phyloP scores from a whole-genome alignment of 2,888 invertebrate species.

The Esperia sulphurella region DNA sequence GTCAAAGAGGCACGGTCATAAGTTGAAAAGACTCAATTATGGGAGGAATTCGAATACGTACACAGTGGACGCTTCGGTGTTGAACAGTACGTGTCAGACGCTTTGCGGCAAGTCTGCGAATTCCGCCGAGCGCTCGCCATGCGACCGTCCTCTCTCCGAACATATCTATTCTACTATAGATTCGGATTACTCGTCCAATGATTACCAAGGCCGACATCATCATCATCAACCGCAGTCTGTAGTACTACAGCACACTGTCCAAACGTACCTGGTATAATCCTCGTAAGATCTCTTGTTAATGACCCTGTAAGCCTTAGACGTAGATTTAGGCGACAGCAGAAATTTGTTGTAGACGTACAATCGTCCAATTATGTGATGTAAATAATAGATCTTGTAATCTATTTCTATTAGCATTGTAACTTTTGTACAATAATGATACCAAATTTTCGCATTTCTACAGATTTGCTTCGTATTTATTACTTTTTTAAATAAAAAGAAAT shows the following conservation, averaged over 20 bases:
- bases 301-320: constrained; percentile 48
- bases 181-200: constrained; percentile 88
- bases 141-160: constrained; percentile 88
- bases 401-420: constrained; percentile 55
- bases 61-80: constrained; percentile 84
- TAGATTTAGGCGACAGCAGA: constrained; percentile 54
- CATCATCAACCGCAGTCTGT: constrained; percentile 59
- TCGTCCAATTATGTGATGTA: constrained; percentile 68
- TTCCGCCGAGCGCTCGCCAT: constrained; percentile 79
- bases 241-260: constrained; percentile 71
- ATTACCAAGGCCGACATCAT: constrained; percentile 60
- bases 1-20: constrained; percentile 81
- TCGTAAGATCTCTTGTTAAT: constrained; percentile 60
- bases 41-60: constrained; percentile 92
- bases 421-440: constrained; percentile 78
- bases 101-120: constrained; percentile 76
- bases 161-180: constrained; percentile 95
- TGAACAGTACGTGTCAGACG: constrained; percentile 81
- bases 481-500: constrained; percentile 53
- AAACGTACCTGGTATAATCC: constrained; percentile 65
- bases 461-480: constrained; percentile 73
- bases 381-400: constrained; percentile 59
- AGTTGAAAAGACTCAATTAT: constrained; percentile 81
- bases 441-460: constrained; percentile 73
- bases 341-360: constrained; percentile 53